Conservation (phyloP, 2,797 vertebrate genomes). For the Euphonia xanthogaster region DNA sequence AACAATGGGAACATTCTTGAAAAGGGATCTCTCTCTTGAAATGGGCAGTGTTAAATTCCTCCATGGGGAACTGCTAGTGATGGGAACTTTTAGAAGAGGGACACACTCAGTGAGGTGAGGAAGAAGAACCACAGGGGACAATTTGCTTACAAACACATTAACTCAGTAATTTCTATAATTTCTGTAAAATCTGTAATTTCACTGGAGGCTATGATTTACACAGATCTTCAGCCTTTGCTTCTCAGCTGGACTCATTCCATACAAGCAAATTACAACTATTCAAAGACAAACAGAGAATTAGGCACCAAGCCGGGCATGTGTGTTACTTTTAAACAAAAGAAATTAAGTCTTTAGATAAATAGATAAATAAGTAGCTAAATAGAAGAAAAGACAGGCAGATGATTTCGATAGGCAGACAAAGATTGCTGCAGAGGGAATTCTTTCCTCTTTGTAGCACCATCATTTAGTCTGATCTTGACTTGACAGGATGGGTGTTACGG, state of each 20-base stretch:
- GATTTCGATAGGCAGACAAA: conserved; percentile 5
- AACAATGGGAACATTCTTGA: neutral
- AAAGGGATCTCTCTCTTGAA: neutral
- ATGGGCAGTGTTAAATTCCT: neutral
- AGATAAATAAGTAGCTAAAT: conserved; percentile 1
- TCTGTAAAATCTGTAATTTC: conserved; percentile 10
- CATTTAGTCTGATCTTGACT: neutral
- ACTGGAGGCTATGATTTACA: neutral
- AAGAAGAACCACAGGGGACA: neutral
- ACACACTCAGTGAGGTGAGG: neutral
- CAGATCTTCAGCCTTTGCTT: neutral
- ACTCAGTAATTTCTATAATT: neutral
- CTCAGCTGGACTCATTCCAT: neutral
- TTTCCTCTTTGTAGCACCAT: neutral
- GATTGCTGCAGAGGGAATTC: neutral
- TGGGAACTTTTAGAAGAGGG: neutral
- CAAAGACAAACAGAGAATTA: neutral
- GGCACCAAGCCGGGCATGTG: neutral
- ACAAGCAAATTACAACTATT: conserved; percentile 28
- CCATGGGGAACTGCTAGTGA: neutral
- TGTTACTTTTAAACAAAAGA: conserved; percentile 13
- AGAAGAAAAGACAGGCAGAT: neutral
- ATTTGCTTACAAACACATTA: neutral
- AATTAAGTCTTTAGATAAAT: conserved; percentile 3
- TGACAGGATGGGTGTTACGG: neutral